A percentile compares a stretch with the other conserved stretches of the same genome.
These are phyloP conservation scores for Scrobipalpa costella DNA, from an alignment of 2,888 invertebrate species.

Conservation along the genomic window DNA sequence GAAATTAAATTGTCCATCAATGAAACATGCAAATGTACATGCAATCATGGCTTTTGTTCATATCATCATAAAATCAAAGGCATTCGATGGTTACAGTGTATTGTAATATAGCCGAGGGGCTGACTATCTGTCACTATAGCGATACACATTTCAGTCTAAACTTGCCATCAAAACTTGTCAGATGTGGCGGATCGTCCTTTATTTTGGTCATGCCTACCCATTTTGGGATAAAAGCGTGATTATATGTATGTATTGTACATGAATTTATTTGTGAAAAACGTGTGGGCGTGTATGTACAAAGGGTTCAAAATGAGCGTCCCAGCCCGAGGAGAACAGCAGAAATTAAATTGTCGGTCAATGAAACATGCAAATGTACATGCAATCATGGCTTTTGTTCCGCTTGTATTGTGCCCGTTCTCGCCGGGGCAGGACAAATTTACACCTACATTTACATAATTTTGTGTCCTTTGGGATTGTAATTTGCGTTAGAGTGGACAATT, in stretches of 20 bases:
- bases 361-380: slow-evolving; percentile 72
- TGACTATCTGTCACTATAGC: too few species aligned
- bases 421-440: slow-evolving; percentile 4
- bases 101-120: too few species aligned
- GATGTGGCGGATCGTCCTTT: too few species aligned
- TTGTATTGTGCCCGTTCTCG: slow-evolving; percentile 51
- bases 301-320: slow-evolving; percentile 57
- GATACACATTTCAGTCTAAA: too few species aligned
- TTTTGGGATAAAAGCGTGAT: too few species aligned
- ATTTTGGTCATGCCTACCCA: too few species aligned
- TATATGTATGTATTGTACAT: too few species aligned
- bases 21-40: slow-evolving; percentile 72
- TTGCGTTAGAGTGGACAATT: slow-evolving; percentile 5
- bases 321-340: slow-evolving; percentile 49
- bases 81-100: too few species aligned
- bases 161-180: too few species aligned
- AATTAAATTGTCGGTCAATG: slow-evolving; percentile 75
- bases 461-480: slow-evolving; percentile 7
- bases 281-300: slow-evolving; percentile 45
- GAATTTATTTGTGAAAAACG: too few species aligned
- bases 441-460: slow-evolving; percentile 20
- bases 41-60: slow-evolving; percentile 73
- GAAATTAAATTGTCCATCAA: slow-evolving; percentile 73
- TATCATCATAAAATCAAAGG: too few species aligned
- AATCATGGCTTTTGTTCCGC: slow-evolving; percentile 69